These are phyloP conservation scores for Drosophila elegans DNA, from an alignment of 1,140 invertebrate genomes.

Conservation along the genomic window DNA sequence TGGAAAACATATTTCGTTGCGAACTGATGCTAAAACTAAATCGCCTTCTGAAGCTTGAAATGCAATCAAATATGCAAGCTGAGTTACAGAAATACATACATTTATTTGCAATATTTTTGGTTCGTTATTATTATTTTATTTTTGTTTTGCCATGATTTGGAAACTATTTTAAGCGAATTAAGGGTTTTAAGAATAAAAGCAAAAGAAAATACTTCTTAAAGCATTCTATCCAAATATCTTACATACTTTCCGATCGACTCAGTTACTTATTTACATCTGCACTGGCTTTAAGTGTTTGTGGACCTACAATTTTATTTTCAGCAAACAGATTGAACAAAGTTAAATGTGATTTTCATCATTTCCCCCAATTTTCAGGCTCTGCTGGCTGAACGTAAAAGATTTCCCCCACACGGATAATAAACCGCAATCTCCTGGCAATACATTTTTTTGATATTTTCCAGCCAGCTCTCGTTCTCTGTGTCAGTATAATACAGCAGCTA, in stretches of 20 bases:
- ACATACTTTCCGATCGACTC: too few species aligned
- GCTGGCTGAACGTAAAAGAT: background rate
- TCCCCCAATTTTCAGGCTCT: slow-evolving; percentile 30
- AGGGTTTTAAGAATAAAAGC: too few species aligned
- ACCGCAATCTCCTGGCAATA: slow-evolving; percentile 32
- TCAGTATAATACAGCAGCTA: slow-evolving; percentile 44
- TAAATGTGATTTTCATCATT: slow-evolving; percentile 19
- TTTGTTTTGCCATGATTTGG: background rate
- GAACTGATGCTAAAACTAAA: slow-evolving; percentile 27
- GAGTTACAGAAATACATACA: background rate
- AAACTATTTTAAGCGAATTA: too few species aligned
- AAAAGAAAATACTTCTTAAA: background rate
- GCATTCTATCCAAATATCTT: background rate
- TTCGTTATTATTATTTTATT: slow-evolving; percentile 1
- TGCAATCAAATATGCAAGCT: slow-evolving; percentile 30
- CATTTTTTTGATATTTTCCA: slow-evolving; percentile 34
- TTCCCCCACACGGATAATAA: slow-evolving; percentile 10
- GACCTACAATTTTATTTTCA: slow-evolving; percentile 6
- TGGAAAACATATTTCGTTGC: background rate
- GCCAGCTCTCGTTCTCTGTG: slow-evolving; percentile 14
- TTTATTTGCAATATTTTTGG: slow-evolving; percentile 1
- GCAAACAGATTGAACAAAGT: background rate
- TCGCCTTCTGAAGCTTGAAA: slow-evolving; percentile 9
- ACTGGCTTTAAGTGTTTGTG: slow-evolving; percentile 1
- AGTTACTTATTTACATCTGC: slow-evolving; percentile 3